A percentile compares a stretch with the other conserved stretches of the same genome.
These are phyloP conservation scores for Megatriorchis doriae DNA, from an alignment of 2,113 vertebrate genomes.

Conservation along the genomic window DNA sequence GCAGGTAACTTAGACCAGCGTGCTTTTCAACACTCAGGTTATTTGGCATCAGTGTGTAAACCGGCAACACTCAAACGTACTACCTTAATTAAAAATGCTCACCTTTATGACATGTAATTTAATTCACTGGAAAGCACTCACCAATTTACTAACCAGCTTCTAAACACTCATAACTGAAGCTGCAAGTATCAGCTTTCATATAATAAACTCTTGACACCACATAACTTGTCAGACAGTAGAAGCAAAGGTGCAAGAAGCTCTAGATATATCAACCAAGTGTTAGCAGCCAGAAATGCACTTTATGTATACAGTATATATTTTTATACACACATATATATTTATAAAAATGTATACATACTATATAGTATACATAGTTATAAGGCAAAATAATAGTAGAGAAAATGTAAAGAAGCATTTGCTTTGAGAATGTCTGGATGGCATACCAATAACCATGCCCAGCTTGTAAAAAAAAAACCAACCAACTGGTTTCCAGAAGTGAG, in stretches of 20 bases:
- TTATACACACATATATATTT: neutral
- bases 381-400: neutral
- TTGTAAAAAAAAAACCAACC: neutral
- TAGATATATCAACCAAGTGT: neutral
- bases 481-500: neutral
- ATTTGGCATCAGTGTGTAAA: neutral
- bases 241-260: neutral
- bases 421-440: neutral
- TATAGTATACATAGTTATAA: neutral
- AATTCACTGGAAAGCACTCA: neutral
- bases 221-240: neutral
- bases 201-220: neutral
- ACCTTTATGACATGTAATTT: neutral
- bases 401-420: neutral
- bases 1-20: neutral
- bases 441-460: neutral
- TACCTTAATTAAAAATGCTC: neutral
- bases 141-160: neutral
- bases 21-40: neutral
- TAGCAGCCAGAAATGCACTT: neutral
- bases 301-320: neutral
- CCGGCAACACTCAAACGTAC: neutral
- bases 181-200: neutral
- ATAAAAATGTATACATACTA: neutral
- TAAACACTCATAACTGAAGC: neutral